Percentiles rank a stretch among this genome's conserved stretches.
These are phyloP conservation scores for Apogon hyalosoma DNA, from an alignment of 2,797 vertebrate species.

Conservation along the genomic window DNA sequence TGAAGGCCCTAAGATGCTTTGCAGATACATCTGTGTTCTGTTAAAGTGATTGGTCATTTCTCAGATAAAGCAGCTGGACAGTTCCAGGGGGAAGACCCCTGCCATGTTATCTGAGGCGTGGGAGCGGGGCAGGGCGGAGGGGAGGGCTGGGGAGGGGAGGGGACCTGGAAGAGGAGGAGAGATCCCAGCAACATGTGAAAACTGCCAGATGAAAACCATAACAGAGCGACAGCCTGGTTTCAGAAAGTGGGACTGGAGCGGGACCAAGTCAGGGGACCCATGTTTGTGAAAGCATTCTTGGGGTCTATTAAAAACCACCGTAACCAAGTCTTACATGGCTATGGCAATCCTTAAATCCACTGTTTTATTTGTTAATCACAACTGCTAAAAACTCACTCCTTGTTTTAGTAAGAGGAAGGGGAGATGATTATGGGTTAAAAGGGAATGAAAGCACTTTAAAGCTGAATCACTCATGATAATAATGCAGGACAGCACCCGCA, in stretches of 20 bases:
- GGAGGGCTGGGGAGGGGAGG: constrained; percentile 49
- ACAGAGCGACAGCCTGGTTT: constrained; percentile 70
- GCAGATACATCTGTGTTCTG: constrained; percentile 82
- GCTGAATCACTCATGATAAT: constrained; percentile 61
- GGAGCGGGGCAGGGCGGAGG: constrained; percentile 60
- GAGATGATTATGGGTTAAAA: constrained; percentile 10
- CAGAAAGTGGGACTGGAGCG: constrained; percentile 38
- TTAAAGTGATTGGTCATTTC: constrained; percentile 80
- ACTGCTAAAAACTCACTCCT: constrained; percentile 36
- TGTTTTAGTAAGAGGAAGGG: constrained; percentile 15
- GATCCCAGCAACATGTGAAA: constrained; percentile 77
- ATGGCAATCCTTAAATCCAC: constrained; percentile 18
- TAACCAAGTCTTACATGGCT: constrained; percentile 20
- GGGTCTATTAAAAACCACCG: constrained; percentile 27
- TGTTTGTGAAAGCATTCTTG: constrained; percentile 22
- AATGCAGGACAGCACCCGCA: constrained; percentile 53
- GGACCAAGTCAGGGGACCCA: constrained; percentile 20
- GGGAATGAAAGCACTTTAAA: constrained; percentile 29
- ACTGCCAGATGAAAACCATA: constrained; percentile 77
- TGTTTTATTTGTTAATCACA: constrained; percentile 22
- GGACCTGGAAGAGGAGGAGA: constrained; percentile 46
- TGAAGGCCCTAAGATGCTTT: constrained; percentile 69
- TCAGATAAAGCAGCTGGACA: constrained; percentile 81
- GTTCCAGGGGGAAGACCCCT: constrained; percentile 81
- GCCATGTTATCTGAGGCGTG: constrained; percentile 79